Percentiles rank a stretch among this genome's conserved stretches.
These are phyloP conservation scores for Leptinotarsa rubiginosa DNA, from an alignment of 2,888 invertebrate species.

Conservation along the genomic window DNA sequence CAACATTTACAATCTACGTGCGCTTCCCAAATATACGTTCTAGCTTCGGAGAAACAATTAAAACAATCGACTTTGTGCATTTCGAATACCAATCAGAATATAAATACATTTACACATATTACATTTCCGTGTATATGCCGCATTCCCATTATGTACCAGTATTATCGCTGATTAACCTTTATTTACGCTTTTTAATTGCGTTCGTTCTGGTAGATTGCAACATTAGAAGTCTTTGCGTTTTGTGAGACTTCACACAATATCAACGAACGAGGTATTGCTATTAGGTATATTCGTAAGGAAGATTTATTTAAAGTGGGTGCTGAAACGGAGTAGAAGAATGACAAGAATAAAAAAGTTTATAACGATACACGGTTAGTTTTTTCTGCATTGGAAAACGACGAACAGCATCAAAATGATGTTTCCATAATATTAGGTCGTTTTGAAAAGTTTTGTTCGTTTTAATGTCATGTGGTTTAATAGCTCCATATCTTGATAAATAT, in stretches of 20 bases:
- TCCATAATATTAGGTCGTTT: too few species aligned
- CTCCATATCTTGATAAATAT: too few species aligned
- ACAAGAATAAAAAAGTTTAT: too few species aligned
- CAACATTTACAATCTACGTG: slow-evolving; percentile 56
- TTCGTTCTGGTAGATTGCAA: slow-evolving; percentile 4
- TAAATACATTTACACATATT: slow-evolving; percentile 36
- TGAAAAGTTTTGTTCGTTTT: too few species aligned
- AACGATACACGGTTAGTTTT: too few species aligned
- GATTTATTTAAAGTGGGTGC: too few species aligned
- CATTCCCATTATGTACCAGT: slow-evolving; percentile 24
- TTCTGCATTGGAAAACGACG: too few species aligned
- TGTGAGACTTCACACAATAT: background rate
- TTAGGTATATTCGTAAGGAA: too few species aligned
- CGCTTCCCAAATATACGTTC: slow-evolving; percentile 49
- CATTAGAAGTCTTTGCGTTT: background rate
- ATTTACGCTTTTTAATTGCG: slow-evolving; percentile 30
- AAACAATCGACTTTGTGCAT: slow-evolving; percentile 57
- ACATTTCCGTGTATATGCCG: slow-evolving; percentile 32
- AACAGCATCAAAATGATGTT: too few species aligned
- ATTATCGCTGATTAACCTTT: slow-evolving; percentile 30
- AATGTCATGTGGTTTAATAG: too few species aligned
- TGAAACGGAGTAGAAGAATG: too few species aligned
- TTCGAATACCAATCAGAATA: slow-evolving; percentile 57
- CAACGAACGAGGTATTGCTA: background rate
- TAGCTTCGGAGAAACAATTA: slow-evolving; percentile 56